Conservation (phyloP, 2,888 invertebrate species). For the Hololepta plana region DNA sequence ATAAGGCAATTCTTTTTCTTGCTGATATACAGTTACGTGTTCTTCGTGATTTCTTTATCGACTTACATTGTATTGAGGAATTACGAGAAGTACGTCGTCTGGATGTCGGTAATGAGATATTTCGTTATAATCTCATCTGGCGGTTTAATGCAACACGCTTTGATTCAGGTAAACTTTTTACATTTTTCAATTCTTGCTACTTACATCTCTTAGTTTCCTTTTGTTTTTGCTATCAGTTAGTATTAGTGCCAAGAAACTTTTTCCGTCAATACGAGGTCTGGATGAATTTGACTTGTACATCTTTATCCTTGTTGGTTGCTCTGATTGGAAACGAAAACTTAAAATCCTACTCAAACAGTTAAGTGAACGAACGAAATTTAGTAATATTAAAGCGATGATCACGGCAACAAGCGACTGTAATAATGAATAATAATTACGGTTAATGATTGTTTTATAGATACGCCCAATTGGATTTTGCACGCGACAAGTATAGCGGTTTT, state of each 20-base stretch:
- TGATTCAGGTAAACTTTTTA: conserved; percentile 21
- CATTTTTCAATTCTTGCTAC: too few relatives aligned
- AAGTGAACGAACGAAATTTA: conserved; percentile 5
- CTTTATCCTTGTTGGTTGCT: conserved; percentile 20
- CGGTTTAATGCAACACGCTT: conserved; percentile 18
- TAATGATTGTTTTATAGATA: conserved; percentile 11
- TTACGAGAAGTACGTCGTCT: conserved; percentile 11
- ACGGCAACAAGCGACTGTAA: background rate
- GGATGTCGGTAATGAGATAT: conserved; percentile 14
- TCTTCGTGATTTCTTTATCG: conserved; percentile 27
- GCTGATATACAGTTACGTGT: conserved; percentile 22
- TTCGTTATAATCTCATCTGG: conserved; percentile 17
- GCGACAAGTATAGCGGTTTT: conserved; percentile 27
- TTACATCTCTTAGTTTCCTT: too few relatives aligned
- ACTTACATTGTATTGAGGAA: conserved; percentile 18
- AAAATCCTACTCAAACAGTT: conserved; percentile 7
- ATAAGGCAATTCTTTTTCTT: conserved; percentile 30
- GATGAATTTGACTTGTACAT: conserved; percentile 23
- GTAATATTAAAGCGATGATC: background rate
- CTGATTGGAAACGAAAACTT: conserved; percentile 12
- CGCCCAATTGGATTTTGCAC: conserved; percentile 24
- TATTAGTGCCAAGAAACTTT: too few relatives aligned
- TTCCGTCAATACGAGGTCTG: conserved; percentile 26
- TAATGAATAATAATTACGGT: too few relatives aligned
- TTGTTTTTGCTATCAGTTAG: too few relatives aligned